phyloP scores from a whole-genome alignment of 2,888 invertebrate species.

The Mesorhabditis belari region DNA sequence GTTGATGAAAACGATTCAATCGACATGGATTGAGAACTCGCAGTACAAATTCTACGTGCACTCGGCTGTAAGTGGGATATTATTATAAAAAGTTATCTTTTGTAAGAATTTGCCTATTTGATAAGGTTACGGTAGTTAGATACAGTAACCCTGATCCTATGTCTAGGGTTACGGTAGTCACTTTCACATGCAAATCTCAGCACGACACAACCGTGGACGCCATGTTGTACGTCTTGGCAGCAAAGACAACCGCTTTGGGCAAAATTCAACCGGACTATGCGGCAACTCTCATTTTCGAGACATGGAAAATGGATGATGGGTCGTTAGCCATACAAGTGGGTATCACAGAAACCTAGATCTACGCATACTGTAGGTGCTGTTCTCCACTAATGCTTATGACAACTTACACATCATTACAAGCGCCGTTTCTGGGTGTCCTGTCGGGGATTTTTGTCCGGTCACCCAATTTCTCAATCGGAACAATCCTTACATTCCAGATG shows the following conservation, averaged over 20 bases:
- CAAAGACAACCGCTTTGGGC: constrained; percentile 5
- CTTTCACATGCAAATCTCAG: constrained; percentile 1
- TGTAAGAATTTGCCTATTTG: too few species aligned
- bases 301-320: constrained; percentile 5
- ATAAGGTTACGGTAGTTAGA: too few species aligned
- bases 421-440: not conserved
- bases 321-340: constrained; percentile 5
- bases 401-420: not conserved
- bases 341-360: not conserved
- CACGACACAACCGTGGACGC: constrained; percentile 11
- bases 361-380: not conserved
- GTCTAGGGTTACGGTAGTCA: not conserved
- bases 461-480: not conserved
- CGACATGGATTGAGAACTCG: constrained; percentile 2
- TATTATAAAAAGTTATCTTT: not conserved
- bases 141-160: too few species aligned
- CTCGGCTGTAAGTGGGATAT: constrained; percentile 2
- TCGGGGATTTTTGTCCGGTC: not conserved
- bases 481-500: not conserved
- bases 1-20: constrained; percentile 1
- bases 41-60: constrained; percentile 6
- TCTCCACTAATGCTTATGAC: not conserved
- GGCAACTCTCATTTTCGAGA: constrained; percentile 8
- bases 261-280: constrained; percentile 9
- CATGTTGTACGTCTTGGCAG: constrained; percentile 5